Evolutionary conservation across 1,140 invertebrate genomes (phyloP).

Genomic region (Glossosoma conforme): DNA sequence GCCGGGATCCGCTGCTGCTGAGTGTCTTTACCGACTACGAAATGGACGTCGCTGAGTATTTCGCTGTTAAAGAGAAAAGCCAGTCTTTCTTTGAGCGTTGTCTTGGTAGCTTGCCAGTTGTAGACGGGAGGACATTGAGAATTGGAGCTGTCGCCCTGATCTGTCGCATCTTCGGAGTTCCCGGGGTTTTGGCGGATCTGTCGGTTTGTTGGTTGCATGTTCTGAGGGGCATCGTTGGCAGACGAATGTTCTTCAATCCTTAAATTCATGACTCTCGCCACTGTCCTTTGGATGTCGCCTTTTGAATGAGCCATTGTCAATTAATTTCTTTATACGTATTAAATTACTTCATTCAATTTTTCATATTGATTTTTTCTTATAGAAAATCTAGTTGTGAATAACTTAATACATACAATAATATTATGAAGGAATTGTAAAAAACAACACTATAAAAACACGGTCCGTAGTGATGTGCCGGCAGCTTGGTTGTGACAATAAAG

Average conservation of each 20-base stretch:
- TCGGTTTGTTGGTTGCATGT: slow-evolving; percentile 47
- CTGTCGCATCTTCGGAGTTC: slow-evolving; percentile 38
- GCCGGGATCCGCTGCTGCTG: slow-evolving; percentile 72
- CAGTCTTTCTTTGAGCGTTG: slow-evolving; percentile 71
- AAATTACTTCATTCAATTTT: too few species aligned
- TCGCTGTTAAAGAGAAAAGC: slow-evolving; percentile 78
- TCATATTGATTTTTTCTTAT: too few species aligned
- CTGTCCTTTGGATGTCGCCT: slow-evolving; percentile 8
- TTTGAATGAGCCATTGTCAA: slow-evolving; percentile 12
- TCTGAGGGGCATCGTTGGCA: slow-evolving; percentile 38
- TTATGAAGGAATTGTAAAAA: too few species aligned
- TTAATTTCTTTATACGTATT: not conserved
- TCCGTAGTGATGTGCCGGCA: too few species aligned
- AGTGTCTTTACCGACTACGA: slow-evolving; percentile 68
- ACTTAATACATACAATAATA: too few species aligned
- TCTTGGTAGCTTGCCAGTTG: slow-evolving; percentile 66
- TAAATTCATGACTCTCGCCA: slow-evolving; percentile 8
- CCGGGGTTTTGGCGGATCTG: slow-evolving; percentile 35
- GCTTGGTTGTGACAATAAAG: too few species aligned
- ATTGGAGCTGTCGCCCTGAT: slow-evolving; percentile 36
- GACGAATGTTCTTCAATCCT: slow-evolving; percentile 8
- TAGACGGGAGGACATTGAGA: slow-evolving; percentile 43
- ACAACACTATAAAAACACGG: too few species aligned
- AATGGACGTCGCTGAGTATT: slow-evolving; percentile 74
- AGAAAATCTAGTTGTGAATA: too few species aligned